phyloP scores from a whole-genome alignment of 2,113 vertebrate genomes.

The Ceuthmochares aereus region DNA sequence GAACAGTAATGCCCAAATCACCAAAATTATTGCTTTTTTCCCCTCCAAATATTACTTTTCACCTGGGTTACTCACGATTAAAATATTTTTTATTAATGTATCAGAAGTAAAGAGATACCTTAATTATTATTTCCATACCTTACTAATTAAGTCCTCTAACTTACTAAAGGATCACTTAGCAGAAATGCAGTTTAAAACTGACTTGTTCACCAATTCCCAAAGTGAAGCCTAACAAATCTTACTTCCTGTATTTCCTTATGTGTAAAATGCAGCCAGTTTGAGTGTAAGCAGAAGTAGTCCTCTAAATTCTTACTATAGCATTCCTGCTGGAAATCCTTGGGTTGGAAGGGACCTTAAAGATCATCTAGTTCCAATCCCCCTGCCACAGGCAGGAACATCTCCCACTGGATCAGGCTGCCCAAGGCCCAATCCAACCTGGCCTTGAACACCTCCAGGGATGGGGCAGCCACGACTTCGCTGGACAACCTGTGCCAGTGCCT shows the following conservation, averaged over 20 bases:
- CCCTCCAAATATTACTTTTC: background rate
- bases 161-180: background rate
- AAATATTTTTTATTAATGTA: background rate
- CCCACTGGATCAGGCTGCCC: too few relatives aligned
- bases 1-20: background rate
- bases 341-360: too few relatives aligned
- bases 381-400: too few relatives aligned
- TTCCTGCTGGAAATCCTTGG: background rate
- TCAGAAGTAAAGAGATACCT: background rate
- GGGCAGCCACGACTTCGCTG: too few relatives aligned
- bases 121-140: background rate
- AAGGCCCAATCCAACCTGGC: too few relatives aligned
- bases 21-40: background rate
- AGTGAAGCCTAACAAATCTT: background rate
- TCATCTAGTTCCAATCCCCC: too few relatives aligned
- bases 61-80: background rate
- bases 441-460: too few relatives aligned
- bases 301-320: background rate
- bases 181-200: background rate
- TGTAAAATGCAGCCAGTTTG: background rate
- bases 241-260: background rate
- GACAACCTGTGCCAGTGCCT: too few relatives aligned
- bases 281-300: background rate
- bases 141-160: background rate
- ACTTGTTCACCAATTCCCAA: background rate